Base-by-base conservation (phyloP, 2,888 invertebrate species). In the Eugnorisma glareosa region DNA sequence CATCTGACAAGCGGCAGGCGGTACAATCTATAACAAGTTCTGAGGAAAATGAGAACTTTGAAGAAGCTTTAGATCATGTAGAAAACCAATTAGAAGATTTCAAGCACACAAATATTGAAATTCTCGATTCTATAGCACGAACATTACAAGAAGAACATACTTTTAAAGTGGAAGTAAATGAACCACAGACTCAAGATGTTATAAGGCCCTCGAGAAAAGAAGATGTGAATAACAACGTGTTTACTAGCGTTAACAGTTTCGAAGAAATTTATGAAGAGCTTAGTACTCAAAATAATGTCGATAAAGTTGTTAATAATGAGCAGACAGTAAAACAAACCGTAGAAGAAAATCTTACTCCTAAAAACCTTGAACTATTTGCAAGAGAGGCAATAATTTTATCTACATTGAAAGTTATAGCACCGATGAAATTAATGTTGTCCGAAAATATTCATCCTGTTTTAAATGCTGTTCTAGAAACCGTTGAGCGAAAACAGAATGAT, bases 41-140 rank as follows among this genome's bases (percentile, higher is more conserved):
- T 28, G 96, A 96, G 87, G 96, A 96, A 83, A 96, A 95, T 83
- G 96, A 96, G 83, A 93, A 96, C 83, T 96, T 96, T 82, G 96
- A 96, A 91, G 96, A 96, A 93, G 96, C 96, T 61, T 93, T 96
- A 90, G 97, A 97, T 85, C 94, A 96, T 84, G 91, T 95, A 86
- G 95, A 96, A 87, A 92, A 89, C 85, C 94, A 94, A 89, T 93
- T 93, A 31, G 94, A 94, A 86, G 93, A 94, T 82, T 94, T 95
- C 73, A 94, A 94, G 86, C 90, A 94, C 88, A 92, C 93, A n/a
- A 96, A 96, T 81, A 94, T 95, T 80, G 93, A 94, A 91, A 93
- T 95, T 81, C 90, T 96, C 78, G 93, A 97, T 91, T 95, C 96
- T n/a, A 96, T 96, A 75, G 95, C 96, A 59, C 92, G 93, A 79